These are phyloP conservation scores for Lophius piscatorius DNA, from an alignment of 2,113 vertebrate species.

Conservation along the genomic window DNA sequence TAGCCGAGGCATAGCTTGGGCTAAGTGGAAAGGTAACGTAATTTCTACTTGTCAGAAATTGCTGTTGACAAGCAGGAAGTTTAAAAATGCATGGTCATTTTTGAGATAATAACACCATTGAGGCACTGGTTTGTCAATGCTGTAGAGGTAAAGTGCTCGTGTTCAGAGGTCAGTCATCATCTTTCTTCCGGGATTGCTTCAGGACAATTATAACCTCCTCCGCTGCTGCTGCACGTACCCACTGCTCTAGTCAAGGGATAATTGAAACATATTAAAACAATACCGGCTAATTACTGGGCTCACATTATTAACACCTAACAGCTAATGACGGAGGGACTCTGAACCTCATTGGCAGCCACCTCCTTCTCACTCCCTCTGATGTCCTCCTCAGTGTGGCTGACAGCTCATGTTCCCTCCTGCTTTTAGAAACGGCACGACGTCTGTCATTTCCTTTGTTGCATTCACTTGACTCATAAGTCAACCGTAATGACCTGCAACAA, in stretches of 20 bases:
- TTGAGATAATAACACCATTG: not conserved
- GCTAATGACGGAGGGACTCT: conserved; percentile 9
- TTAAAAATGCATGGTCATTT: not conserved
- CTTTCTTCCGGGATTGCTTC: not conserved
- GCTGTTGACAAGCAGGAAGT: not conserved
- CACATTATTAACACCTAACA: conserved; percentile 12
- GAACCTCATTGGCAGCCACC: conserved; percentile 14
- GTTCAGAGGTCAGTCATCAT: not conserved
- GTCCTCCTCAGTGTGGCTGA: conserved; percentile 11
- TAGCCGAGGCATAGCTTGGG: no score
- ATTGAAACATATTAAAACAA: conserved; percentile 4
- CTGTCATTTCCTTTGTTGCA: conserved; percentile 6
- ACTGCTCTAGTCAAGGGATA: not conserved
- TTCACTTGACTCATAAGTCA: not conserved
- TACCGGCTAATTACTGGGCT: not conserved
- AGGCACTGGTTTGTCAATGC: not conserved
- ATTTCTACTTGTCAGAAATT: no score
- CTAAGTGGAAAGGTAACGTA: no score
- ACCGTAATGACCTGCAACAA: conserved; percentile 14
- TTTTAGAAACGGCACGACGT: conserved; percentile 20
- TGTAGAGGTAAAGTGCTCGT: not conserved
- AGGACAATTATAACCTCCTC: not conserved
- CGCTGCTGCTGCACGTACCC: not conserved
- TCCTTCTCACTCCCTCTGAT: conserved; percentile 23
- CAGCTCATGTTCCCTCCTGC: conserved; percentile 13